Evolutionary conservation across 2,888 invertebrate species (phyloP), one percentile per base, ranked within the genome.

Genomic region (Monopis laevigella): DNA sequence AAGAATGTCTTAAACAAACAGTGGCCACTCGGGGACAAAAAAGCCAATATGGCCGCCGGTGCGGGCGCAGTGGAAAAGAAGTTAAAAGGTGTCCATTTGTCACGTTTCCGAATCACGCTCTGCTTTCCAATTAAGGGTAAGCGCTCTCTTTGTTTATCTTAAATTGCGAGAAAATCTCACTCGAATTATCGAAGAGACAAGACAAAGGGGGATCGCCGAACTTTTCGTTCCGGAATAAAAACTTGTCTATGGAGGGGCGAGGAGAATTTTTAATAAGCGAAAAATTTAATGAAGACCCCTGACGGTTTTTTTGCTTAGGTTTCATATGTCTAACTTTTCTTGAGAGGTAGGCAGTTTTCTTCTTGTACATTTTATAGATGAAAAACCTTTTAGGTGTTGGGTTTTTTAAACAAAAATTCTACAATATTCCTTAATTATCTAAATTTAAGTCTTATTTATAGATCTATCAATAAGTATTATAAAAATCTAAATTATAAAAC

Each of bases 11-110:
- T 61, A 71, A 73, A 70, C 67, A 75, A 77, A 77, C 73, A 64
- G 65, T 65, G 59, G 61, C 59, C 55, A 63, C 62, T 36, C 36
- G 21, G 6, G 21, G n/a, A 19, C 36, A 36, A 71, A 75, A 72
- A 73, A 68, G 63, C 70, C 74, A 77, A 75, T 78, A 75, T 66
- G 69, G 71, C 70, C 65, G 59, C 52, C 63, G 64, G 65, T 65
- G 64, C 65, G 65, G 62, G 65, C 59, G 63, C 71, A 77, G 72
- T 71, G 74, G 73, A 68, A 77, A 80, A 78, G 77, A 80, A 80
- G 77, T 78, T 78, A 78, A 80, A 78, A 80, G 78, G 77, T 78
- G 78, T 80, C 78, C 78, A 78, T 80, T 80, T 80, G 78, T 80
- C 78, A 80, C 78, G 78, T 78, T 77, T 73, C 73, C 70, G 77